Base-by-base conservation (phyloP, 64 coral and sea anemone species). In the Dendronephthya gigantea region DNA sequence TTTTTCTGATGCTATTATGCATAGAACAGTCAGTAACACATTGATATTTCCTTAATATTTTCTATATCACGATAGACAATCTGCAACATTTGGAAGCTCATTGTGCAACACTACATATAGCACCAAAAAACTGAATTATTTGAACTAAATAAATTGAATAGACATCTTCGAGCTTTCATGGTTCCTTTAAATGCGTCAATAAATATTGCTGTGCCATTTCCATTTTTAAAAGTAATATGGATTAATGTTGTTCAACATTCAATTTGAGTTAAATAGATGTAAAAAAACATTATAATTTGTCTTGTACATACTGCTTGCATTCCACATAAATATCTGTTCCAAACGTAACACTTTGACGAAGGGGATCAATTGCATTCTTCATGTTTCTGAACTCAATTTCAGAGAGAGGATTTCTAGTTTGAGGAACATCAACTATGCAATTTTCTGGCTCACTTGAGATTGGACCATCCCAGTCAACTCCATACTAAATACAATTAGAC, bases 241-340 rank as follows among this genome's bases (percentile, higher is more conserved):
- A 50, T 7, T 7, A 16, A 16, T 16, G 48, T 9, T 50, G 16
- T 7, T 50, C 7, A 16, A 50, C 7, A 50, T 50, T 16, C 7
- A 7, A 50, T 50, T 16, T 50, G 48, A 50, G 48, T 16, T 16
- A 9, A 7, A 9, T 16, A 9, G 48, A 50, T 50, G 16, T 16
- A 50, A 9, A 50, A 50, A 7, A 49, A 14, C 14, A 51, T 50
- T 40, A 50, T 33, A 82, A 37, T 47, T 56, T 51, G 47, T 47
- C 55, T 52, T 82, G 49, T 52, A 82, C 48, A 31, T 82, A 82
- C 35, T 41, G 82, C 48, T 82, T 81, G 35, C 72, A 50, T 82
- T 88, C 87, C 79, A 88, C 35, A 82, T 88, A 88, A 83, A 83
- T 88, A 79, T 88, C 79, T 58, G 65, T 49, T 51, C 87, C 87